Base-by-base conservation (phyloP, 1,140 invertebrate species). In the Paracyclopina nana region DNA sequence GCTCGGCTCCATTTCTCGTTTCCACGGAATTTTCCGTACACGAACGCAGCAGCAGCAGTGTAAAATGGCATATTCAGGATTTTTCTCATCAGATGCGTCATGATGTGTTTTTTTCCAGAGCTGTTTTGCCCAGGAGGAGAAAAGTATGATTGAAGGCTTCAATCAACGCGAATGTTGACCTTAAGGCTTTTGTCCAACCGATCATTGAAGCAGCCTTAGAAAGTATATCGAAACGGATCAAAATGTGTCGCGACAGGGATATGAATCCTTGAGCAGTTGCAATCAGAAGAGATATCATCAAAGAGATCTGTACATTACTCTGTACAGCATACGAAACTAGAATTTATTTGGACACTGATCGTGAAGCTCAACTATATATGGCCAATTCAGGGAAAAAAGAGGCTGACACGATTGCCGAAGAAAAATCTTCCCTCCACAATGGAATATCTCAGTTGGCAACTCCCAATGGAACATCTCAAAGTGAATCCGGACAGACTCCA, bases 201-300 rank as follows among this genome's bases (percentile, higher is more conserved):
- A 38, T 38, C 34, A 38, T 38, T 38, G 34, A 38, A 38, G 20
- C 34, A 38, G 20, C 34, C 34, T 9, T 38, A 38, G 20, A 38
- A n/a, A 38, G 34, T 5, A 38, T 5, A 38, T 38, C 8, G 4
- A n/a, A 3, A 2, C 4, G 20, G 20, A 38, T 38, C 34, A 38
- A 38, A 9, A 38, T 38, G 34, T 38, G 34, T 38, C 34, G 34
- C 9, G 34, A 38, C 9, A 38, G 34, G 20, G 34, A 38, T 38
- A 38, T 38, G 34, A 38, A 38, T 20, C 34, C 34, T 38, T 4
- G 8, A 2, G n/a, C 34, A 38, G 5, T 20, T 2, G 20, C 4
- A 3, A 3, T 38, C 34, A 38, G 34, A 9, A 38, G 9, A 4
- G 34, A 38, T 38, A 4, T 8, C 5, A 38, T 38, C 34, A 5